phyloP scores from a whole-genome alignment of 2,797 vertebrate genomes.

The Siniperca obscura region DNA sequence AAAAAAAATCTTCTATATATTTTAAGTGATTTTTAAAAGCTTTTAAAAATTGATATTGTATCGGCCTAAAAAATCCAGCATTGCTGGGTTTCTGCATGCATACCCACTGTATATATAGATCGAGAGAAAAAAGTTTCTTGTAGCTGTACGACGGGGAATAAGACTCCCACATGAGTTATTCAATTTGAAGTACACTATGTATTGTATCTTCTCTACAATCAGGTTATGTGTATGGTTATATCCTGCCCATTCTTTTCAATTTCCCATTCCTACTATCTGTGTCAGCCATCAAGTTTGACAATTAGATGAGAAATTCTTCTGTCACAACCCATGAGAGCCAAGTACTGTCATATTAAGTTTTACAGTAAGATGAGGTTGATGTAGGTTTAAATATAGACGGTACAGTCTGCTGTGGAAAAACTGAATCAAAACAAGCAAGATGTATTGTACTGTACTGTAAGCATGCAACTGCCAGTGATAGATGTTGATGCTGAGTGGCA shows the following conservation, averaged over 20 bases:
- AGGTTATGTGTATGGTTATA: neutral
- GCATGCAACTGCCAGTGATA: neutral
- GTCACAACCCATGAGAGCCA: slow-evolving; percentile 36
- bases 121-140: neutral
- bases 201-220: too few relatives aligned
- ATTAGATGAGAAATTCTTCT: slow-evolving; percentile 45
- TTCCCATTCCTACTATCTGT: neutral
- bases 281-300: slow-evolving; percentile 47
- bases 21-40: neutral
- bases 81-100: neutral
- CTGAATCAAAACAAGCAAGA: slow-evolving; percentile 7
- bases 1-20: fast-evolving
- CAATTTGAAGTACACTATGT: neutral
- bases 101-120: neutral
- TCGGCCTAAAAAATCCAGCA: neutral
- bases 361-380: slow-evolving; percentile 29
- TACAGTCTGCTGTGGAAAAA: slow-evolving; percentile 7
- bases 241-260: slow-evolving; percentile 5
- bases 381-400: slow-evolving; percentile 55
- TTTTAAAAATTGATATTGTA: neutral
- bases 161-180: neutral
- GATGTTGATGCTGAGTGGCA: slow-evolving; percentile 33
- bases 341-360: slow-evolving; percentile 32
- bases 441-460: slow-evolving; percentile 1
- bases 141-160: neutral